phyloP scores from a whole-genome alignment of 2,113 vertebrate species.

The Egretta garzetta region DNA sequence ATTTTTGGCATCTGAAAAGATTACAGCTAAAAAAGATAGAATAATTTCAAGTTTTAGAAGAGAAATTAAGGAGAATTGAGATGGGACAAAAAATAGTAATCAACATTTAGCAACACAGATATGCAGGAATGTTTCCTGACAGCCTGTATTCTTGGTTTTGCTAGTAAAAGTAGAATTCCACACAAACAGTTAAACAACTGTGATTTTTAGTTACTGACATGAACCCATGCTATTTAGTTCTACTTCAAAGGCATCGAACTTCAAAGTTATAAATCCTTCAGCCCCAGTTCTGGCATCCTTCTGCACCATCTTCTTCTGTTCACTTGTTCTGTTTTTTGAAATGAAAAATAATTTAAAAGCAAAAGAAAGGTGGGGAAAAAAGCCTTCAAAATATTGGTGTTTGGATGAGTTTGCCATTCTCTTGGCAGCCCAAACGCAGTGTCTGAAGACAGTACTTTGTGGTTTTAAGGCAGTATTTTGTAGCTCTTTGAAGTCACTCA shows the following conservation, averaged over 20 bases:
- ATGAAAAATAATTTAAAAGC: not conserved
- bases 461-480: not conserved
- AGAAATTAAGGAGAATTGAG: not conserved
- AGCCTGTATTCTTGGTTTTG: not conserved
- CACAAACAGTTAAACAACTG: not conserved
- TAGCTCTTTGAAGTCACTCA: not conserved
- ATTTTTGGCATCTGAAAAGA: not conserved
- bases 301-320: not conserved
- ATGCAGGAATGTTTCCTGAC: not conserved
- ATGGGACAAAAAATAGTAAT: not conserved
- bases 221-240: not conserved
- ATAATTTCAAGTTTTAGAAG: not conserved
- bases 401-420: not conserved
- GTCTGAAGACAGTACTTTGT: not conserved
- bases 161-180: not conserved
- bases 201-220: not conserved
- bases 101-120: not conserved
- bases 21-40: not conserved
- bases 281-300: not conserved
- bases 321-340: not conserved
- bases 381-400: not conserved
- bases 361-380: not conserved
- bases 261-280: not conserved
- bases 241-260: conserved; percentile 17
- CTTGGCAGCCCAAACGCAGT: not conserved